phyloP scores from a whole-genome alignment of 2,797 vertebrate genomes.

The Tapirus indicus region DNA sequence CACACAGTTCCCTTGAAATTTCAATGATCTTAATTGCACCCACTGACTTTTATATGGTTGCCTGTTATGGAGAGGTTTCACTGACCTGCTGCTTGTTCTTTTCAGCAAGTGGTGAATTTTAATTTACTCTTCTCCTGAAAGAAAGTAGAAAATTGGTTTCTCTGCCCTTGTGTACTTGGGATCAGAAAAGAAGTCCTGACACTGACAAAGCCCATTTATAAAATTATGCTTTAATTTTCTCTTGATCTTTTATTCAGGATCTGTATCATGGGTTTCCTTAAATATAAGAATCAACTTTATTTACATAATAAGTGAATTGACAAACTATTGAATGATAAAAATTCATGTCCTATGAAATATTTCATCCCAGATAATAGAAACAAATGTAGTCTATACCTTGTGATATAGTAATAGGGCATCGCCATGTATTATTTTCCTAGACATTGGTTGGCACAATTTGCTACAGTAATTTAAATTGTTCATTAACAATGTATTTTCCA shows the following conservation, averaged over 20 bases:
- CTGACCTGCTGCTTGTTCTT: slow-evolving; percentile 48
- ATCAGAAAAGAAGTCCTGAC: slow-evolving; percentile 10
- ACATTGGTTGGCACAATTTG: neutral
- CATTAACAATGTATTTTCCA: neutral
- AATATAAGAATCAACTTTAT: neutral
- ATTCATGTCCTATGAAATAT: neutral
- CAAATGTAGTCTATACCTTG: neutral
- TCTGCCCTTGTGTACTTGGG: slow-evolving; percentile 22
- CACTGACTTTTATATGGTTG: slow-evolving; percentile 51
- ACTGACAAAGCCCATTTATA: neutral
- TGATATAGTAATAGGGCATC: rapidly evolving
- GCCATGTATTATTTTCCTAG: neutral
- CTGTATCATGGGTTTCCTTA: neutral
- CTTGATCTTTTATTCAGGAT: neutral
- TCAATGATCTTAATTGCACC: slow-evolving; percentile 64
- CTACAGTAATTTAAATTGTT: neutral
- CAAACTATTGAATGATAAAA: neutral
- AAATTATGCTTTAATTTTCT: neutral
- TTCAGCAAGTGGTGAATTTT: slow-evolving; percentile 67
- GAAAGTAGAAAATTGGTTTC: slow-evolving; percentile 67
- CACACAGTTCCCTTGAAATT: slow-evolving; percentile 57
- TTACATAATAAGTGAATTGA: neutral
- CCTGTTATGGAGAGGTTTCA: slow-evolving; percentile 37
- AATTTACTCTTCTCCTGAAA: slow-evolving; percentile 54
- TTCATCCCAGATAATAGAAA: neutral